Conservation (phyloP, 2,113 vertebrate species). For the Capreolus pygargus region DNA sequence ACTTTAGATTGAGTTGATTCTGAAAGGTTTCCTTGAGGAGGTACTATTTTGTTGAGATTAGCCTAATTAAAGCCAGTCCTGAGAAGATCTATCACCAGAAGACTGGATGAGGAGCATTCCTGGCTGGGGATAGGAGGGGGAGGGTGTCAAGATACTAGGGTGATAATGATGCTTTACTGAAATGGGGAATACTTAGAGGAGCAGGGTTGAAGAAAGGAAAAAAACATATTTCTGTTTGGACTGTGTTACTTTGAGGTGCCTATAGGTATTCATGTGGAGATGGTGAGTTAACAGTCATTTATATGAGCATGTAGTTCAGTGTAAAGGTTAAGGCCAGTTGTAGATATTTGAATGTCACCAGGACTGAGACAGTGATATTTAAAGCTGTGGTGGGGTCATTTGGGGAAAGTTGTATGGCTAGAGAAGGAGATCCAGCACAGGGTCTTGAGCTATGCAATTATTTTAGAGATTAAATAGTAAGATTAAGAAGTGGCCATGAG, state of each 20-base stretch:
- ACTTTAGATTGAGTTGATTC: neutral
- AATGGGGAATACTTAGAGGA: neutral
- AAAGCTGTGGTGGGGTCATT: neutral
- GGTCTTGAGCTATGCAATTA: neutral
- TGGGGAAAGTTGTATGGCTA: neutral
- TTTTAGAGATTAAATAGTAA: neutral
- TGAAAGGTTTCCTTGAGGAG: neutral
- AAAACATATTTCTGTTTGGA: neutral
- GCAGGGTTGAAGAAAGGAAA: neutral
- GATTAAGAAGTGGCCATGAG: neutral
- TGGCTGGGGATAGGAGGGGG: neutral
- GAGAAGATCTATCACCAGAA: neutral
- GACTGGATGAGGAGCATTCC: neutral
- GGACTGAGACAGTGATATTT: neutral
- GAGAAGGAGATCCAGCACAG: neutral
- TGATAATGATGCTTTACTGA: neutral
- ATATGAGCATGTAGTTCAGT: neutral
- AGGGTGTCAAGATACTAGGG: neutral
- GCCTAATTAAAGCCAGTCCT: neutral
- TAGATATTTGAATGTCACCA: neutral
- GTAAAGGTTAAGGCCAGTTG: neutral
- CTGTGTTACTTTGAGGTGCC: neutral
- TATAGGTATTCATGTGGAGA: neutral
- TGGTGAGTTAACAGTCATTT: neutral
- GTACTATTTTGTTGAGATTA: neutral